phyloP scores from a whole-genome alignment of 2,888 invertebrate species.

The Pristionchus fissidentatus region DNA sequence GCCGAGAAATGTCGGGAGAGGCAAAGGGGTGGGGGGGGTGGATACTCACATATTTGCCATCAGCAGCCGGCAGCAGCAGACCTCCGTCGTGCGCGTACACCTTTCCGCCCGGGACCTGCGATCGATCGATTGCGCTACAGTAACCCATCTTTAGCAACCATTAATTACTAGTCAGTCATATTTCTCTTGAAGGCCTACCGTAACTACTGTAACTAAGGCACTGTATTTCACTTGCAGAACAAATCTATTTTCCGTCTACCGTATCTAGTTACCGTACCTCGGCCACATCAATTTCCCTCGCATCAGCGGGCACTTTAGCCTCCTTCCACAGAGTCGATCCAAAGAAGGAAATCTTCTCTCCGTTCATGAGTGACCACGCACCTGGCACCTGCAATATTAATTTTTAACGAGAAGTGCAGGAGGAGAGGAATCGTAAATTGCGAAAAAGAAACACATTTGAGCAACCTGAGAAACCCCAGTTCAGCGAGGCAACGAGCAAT shows the following conservation, averaged over 20 bases:
- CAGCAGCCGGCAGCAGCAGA: slow-evolving; percentile 86
- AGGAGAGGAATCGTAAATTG: background rate
- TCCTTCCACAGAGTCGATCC: slow-evolving; percentile 85
- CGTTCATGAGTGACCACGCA: slow-evolving; percentile 83
- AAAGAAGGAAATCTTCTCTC: slow-evolving; percentile 83
- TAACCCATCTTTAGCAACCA: background rate
- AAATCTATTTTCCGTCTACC: background rate
- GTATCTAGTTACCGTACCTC: slow-evolving; percentile 8
- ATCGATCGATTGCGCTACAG: slow-evolving; percentile 25
- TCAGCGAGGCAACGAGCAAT: background rate
- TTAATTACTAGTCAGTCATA: background rate
- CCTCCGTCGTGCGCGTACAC: slow-evolving; percentile 79
- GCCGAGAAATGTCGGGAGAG: slow-evolving; percentile 5
- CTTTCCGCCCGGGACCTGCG: slow-evolving; percentile 52
- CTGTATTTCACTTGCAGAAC: background rate
- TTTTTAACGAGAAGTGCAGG: too few species aligned
- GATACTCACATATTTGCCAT: slow-evolving; percentile 84
- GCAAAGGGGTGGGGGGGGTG: too few species aligned
- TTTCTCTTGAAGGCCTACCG: background rate
- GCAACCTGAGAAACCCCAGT: background rate
- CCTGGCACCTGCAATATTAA: slow-evolving; percentile 84
- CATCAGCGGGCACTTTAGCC: slow-evolving; percentile 79
- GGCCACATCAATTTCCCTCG: slow-evolving; percentile 70
- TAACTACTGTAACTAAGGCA: background rate
- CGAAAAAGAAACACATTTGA: background rate